Conservation (phyloP, 2,797 vertebrate species). For the Myotis myotis region DNA sequence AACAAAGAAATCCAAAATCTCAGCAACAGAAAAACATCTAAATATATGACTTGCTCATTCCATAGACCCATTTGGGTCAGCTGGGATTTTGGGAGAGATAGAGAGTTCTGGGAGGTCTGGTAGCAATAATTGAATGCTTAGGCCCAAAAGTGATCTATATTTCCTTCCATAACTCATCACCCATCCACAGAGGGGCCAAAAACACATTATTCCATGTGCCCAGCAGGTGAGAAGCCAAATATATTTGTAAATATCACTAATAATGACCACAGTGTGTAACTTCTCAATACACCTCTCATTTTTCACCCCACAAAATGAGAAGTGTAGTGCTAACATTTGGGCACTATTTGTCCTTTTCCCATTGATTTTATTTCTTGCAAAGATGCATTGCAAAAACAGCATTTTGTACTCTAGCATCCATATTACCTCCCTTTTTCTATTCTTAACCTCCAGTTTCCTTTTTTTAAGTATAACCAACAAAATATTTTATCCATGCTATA, state of each 20-base stretch:
- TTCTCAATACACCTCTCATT: neutral
- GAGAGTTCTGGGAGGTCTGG: neutral
- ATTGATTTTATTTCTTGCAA: constrained; percentile 2
- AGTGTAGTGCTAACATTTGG: neutral
- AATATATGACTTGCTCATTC: neutral
- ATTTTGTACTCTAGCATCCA: neutral
- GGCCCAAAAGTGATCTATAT: neutral
- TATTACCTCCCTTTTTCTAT: neutral
- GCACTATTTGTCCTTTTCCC: neutral
- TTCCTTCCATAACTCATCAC: neutral
- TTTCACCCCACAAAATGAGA: neutral
- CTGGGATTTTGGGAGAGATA: neutral
- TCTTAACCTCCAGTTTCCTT: neutral
- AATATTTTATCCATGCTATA: neutral
- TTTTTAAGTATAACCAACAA: neutral
- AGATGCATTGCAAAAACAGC: neutral
- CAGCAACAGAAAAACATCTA: neutral
- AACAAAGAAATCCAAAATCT: neutral
- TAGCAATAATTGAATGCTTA: neutral
- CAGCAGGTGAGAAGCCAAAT: neutral
- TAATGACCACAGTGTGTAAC: neutral
- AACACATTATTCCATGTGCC: neutral
- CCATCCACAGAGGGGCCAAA: neutral
- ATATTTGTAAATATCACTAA: neutral
- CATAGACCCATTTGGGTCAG: neutral